Base-by-base conservation (phyloP, 2,113 vertebrate genomes). In the Larimichthys crocea region DNA sequence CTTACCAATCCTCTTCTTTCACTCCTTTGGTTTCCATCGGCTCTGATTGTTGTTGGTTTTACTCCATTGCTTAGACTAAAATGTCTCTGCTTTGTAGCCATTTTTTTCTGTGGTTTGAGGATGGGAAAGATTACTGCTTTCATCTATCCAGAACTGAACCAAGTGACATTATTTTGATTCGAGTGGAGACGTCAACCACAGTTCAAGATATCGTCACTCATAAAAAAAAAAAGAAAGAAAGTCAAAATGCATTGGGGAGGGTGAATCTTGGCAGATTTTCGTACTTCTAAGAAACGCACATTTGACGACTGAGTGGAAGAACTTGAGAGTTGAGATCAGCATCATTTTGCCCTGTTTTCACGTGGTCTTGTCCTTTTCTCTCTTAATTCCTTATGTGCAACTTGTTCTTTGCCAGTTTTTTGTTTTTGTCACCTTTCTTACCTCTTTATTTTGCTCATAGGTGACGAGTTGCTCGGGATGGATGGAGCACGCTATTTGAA, bases 381-480 rank as follows among this genome's bases (percentile, higher is more conserved):
- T 85, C 48, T 76, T 77, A 64, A 69, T 85, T 76, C 26, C 77
- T 74, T 76, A 49, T 78, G 70, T 81, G 53, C 57, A 76, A 22
- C 60, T 9, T 72, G 19, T 48, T 55, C 49, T 67, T 75, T 82
- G 7, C 31, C 35, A 44, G n/a, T 71, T 26, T 26, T n/a, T 61
- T 1, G 12, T 66, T 65, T 42, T 57, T 44, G 72, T 16, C 24
- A 5, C 3, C 12, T 74, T 19, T 68, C 66, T 85, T 42, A 92
- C 29, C 14, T 31, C 42, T 62, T 42, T 52, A 17, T 62, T 70
- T 70, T 62, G 5, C 76, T 67, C 61, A 22, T 86, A 96, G 95
- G 95, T 35, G 95, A 96, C 60, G 95, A 96, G 89, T 74, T 95
- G 76, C 92, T 95, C 8, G 95, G 95, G 49, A 92, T 95, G 93